phyloP scores from a whole-genome alignment of 2,888 invertebrate species.

The Hemistola chrysoprasaria region DNA sequence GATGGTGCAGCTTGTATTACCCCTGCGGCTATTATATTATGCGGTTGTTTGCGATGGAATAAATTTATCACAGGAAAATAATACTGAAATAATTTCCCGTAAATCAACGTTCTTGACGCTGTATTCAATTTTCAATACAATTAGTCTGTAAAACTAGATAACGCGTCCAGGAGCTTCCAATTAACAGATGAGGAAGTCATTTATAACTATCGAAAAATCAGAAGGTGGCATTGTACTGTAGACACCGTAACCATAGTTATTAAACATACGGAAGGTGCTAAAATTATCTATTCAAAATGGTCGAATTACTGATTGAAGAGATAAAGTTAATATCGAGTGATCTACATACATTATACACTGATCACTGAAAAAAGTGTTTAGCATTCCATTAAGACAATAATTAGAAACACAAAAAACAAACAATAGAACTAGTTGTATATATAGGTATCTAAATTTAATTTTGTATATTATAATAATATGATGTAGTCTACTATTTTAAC shows the following conservation, averaged over 20 bases:
- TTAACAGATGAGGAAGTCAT: neutral
- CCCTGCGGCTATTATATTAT: neutral
- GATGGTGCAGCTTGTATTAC: constrained; percentile 24
- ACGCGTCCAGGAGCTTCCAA: too few relatives aligned
- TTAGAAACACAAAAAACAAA: constrained; percentile 49
- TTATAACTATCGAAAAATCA: constrained; percentile 1
- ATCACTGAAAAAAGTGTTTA: constrained; percentile 36
- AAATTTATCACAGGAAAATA: too few relatives aligned
- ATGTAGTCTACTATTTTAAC: too few relatives aligned
- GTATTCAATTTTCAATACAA: too few relatives aligned
- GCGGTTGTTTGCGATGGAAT: constrained; percentile 26
- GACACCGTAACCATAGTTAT: constrained; percentile 10
- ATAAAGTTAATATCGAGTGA: constrained; percentile 17
- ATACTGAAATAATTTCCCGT: too few relatives aligned
- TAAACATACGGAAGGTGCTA: constrained; percentile 20
- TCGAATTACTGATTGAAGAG: constrained; percentile 27
- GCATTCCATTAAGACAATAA: constrained; percentile 45
- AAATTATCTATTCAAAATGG: constrained; percentile 21
- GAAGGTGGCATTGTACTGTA: constrained; percentile 14
- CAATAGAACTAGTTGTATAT: constrained; percentile 26
- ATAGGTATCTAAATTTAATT: too few relatives aligned
- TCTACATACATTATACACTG: constrained; percentile 14
- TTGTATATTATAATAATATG: too few relatives aligned
- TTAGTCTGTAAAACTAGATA: too few relatives aligned
- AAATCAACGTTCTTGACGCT: too few relatives aligned